A percentile compares a stretch with the other conserved stretches of the same genome.
These are phyloP conservation scores for Echiichthys vipera DNA, from an alignment of 2,797 vertebrate genomes.

Conservation along the genomic window DNA sequence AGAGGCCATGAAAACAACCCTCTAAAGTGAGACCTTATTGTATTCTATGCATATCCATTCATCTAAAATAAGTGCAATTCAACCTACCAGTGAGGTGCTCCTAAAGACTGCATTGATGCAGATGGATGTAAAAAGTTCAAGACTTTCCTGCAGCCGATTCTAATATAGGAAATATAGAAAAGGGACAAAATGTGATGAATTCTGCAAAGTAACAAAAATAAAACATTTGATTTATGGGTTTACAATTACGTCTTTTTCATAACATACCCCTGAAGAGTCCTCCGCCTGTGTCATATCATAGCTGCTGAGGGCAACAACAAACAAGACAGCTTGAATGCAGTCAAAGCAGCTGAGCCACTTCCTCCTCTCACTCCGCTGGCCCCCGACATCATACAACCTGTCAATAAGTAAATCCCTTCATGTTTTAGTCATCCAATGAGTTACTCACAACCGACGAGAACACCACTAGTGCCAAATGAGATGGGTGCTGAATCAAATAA, in stretches of 20 bases:
- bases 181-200: too few species aligned
- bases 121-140: constrained; percentile 75
- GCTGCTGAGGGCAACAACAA: constrained; percentile 81
- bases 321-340: constrained; percentile 77
- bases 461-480: too few species aligned
- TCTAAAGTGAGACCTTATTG: not conserved
- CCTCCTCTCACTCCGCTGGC: constrained; percentile 75
- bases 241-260: not conserved
- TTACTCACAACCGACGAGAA: not conserved
- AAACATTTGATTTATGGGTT: not conserved
- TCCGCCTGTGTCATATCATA: constrained; percentile 74
- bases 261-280: constrained; percentile 65
- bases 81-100: constrained; percentile 74
- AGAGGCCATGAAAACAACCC: not conserved
- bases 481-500: too few species aligned
- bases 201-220: not conserved
- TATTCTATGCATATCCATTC: not conserved
- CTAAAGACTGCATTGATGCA: constrained; percentile 72
- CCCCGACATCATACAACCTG: constrained; percentile 84
- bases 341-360: constrained; percentile 87
- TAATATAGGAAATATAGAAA: constrained; percentile 19
- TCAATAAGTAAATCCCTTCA: not conserved
- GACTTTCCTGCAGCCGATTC: constrained; percentile 79
- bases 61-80: not conserved
- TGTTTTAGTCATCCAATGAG: not conserved